A percentile compares a stretch with the other conserved stretches of the same genome.
Conservation (phyloP, 2,113 vertebrate species). For the Gallinago jamesoni region DNA sequence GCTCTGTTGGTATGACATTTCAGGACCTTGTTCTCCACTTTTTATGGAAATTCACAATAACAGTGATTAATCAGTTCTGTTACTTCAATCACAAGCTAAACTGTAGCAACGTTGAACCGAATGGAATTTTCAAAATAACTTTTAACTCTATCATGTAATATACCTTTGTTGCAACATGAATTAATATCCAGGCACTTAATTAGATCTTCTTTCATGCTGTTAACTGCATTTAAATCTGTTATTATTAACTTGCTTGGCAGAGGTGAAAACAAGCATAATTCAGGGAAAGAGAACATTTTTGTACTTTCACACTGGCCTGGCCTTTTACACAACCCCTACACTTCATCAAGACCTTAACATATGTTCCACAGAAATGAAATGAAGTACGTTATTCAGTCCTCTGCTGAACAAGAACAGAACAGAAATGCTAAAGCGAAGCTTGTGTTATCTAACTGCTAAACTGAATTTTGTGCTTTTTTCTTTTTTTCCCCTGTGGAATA, state of each 20-base stretch:
- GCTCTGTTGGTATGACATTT: background rate
- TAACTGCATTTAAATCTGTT: background rate
- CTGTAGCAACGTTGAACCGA: accelerated
- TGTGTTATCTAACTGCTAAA: background rate
- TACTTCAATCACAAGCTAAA: background rate
- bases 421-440: background rate
- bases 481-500: background rate
- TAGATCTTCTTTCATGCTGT: background rate
- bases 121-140: background rate
- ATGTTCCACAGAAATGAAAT: background rate
- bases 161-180: background rate
- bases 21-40: background rate
- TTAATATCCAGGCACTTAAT: background rate
- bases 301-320: background rate
- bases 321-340: background rate
- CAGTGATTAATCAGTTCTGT: background rate
- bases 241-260: background rate
- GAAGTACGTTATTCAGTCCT: background rate
- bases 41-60: background rate
- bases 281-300: background rate
- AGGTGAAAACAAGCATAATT: background rate
- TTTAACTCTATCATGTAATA: background rate
- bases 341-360: background rate
- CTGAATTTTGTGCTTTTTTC: background rate
- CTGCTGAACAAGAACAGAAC: background rate